A percentile compares a stretch with the other conserved stretches of the same genome.
Conservation (phyloP, 2,113 vertebrate genomes). For the Brienomyrus longianalis region DNA sequence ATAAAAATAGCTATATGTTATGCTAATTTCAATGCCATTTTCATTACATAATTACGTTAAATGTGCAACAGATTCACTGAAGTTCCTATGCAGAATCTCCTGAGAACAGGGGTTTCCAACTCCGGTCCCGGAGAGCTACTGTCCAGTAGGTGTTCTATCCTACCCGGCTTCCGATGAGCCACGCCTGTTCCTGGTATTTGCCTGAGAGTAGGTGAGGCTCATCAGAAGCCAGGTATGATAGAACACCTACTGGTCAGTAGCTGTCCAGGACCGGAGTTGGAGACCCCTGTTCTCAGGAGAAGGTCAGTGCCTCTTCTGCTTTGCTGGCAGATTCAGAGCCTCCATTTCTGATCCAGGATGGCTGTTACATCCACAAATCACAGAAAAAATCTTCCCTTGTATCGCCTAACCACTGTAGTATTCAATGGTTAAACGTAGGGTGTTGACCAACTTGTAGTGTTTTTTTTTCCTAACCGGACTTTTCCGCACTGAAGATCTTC, state of each 20-base stretch:
- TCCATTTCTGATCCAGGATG: background rate
- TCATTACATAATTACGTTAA: background rate
- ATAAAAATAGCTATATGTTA: background rate
- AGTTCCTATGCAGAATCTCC: background rate
- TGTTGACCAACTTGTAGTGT: background rate
- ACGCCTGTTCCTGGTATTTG: no score
- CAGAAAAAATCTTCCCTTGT: background rate
- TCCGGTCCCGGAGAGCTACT: no score
- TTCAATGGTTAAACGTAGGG: background rate
- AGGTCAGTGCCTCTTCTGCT: background rate
- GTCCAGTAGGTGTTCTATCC: no score
- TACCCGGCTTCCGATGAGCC: no score
- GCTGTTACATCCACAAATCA: background rate
- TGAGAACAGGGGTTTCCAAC: no score
- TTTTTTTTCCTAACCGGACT: conserved; percentile 12
- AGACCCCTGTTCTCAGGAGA: background rate
- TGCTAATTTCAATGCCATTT: background rate
- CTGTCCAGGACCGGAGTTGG: no score
- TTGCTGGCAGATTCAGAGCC: background rate
- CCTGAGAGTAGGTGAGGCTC: no score
- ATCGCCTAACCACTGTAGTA: background rate
- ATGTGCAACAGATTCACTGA: background rate
- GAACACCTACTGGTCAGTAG: no score
- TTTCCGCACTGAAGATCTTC: background rate
- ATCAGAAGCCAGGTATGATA: no score